A percentile compares a stretch with the other conserved stretches of the same genome.
phyloP scores from a whole-genome alignment of 30 jellyfish, hydroid and myxozoan genomes.

The Aurelia aurita region DNA sequence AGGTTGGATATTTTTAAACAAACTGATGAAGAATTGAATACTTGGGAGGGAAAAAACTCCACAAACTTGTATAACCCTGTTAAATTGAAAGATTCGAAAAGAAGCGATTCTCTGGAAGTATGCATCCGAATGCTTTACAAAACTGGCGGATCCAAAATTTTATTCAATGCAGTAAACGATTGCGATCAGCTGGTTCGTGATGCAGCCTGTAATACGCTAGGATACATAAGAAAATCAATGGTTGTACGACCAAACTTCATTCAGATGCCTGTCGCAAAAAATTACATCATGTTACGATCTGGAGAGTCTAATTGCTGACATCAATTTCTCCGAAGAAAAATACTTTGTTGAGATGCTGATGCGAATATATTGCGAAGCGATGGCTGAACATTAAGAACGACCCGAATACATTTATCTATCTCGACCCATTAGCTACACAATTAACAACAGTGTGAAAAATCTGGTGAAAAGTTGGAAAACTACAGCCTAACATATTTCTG shows the following conservation, averaged over 20 bases:
- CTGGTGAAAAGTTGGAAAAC: too few relatives aligned
- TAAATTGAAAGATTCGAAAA: neutral
- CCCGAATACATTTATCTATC: too few relatives aligned
- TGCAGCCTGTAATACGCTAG: conserved; percentile 13
- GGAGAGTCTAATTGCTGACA: neutral
- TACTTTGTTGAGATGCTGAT: conserved; percentile 12
- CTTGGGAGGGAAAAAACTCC: neutral
- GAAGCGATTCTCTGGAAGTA: neutral
- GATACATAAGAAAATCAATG: neutral
- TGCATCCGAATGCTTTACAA: conserved; percentile 4
- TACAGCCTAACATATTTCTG: too few relatives aligned
- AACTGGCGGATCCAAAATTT: conserved; percentile 31
- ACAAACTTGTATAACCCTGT: neutral
- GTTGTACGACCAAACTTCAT: neutral
- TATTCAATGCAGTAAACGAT: conserved; percentile 43
- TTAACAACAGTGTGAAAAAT: too few relatives aligned
- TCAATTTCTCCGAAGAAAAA: neutral
- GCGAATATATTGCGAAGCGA: conserved; percentile 9
- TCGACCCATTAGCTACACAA: too few relatives aligned
- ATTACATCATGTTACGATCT: conserved; percentile 41
- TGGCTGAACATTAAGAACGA: too few relatives aligned
- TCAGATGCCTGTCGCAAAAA: neutral
- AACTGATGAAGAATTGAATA: neutral
- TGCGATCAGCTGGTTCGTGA: conserved; percentile 63
- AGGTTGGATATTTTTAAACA: neutral